Evolutionary conservation across 1,140 invertebrate species (phyloP).

Genomic region (Rhysida immarginata): DNA sequence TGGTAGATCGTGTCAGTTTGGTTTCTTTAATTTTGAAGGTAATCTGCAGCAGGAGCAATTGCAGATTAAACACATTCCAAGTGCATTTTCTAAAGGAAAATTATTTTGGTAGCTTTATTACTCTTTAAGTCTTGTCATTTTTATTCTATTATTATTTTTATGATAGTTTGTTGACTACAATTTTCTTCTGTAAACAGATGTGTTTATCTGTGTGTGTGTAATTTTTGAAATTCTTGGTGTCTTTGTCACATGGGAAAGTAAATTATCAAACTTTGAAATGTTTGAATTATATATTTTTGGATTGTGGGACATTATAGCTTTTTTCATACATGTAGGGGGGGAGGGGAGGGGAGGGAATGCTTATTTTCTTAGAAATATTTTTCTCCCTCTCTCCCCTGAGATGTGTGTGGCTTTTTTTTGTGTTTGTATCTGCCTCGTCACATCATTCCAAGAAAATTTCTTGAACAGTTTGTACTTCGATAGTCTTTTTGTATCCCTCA

Average conservation of each 20-base stretch:
- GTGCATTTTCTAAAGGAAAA: constrained; percentile 8
- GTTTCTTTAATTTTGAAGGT: not conserved
- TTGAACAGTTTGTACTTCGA: no score
- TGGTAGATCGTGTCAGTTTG: no score
- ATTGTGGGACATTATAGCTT: not conserved
- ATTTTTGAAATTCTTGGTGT: constrained; percentile 7
- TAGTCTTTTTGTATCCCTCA: no score
- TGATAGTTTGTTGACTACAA: no score
- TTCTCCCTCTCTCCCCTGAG: no score
- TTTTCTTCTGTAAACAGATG: not conserved
- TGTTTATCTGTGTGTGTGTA: not conserved
- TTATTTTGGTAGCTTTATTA: constrained; percentile 5
- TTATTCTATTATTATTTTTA: no score
- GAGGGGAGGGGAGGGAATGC: no score
- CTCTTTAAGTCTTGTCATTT: not conserved
- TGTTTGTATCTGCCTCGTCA: no score
- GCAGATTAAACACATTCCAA: not conserved
- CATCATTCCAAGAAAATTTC: not conserved
- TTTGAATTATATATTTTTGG: constrained; percentile 4
- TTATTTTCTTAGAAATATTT: no score
- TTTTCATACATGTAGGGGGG: no score
- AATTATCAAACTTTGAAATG: constrained; percentile 3
- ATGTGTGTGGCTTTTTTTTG: no score
- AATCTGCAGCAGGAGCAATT: no score
- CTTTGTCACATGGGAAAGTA: not conserved